Base-by-base conservation (phyloP, 2,797 vertebrate genomes). In the Centroberyx gerrardi region DNA sequence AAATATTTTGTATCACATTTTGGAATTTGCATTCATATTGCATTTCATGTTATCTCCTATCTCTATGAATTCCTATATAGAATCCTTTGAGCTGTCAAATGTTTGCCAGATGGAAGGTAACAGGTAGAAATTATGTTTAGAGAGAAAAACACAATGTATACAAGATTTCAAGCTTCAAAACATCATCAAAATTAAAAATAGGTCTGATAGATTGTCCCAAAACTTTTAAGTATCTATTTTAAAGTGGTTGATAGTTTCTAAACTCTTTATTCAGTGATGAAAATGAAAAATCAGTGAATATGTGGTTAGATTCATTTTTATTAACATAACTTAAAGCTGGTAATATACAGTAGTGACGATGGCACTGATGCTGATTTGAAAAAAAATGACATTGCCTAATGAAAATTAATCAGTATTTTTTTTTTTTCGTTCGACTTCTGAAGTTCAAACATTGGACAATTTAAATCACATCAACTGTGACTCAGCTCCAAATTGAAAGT, bases 381-480 rank as follows among this genome's bases (percentile, higher is more conserved):
- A 74, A 62, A 66, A 33, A 58, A 42, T 40, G 33, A 73, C 49
- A 74, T 44, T 69, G 58, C 40, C 53, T 42, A 49, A 40, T 69
- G 44, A 67, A 84, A 87, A 62, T 48, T 0, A 74, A 49, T 1
- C 4, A 7, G 17, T 18, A 8, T 31, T 38, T 78, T 29, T 8
- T 62, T 17, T 62, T 49, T 72, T 72, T 62, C 51, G 38, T n/a
- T 38, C 2, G 8, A 68, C 60, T 74, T 86, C 83, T 81, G 75
- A 88, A 82, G 74, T 86, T 78, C 68, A 77, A 62, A 76, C 62
- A 66, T 83, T 77, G 63, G 60, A 74, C 81, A 80, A 58, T 76
- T 68, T 59, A 85, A 90, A 85, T 86, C 59, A 72, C 68, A 31
- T 62, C 80, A 76, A 87, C 81, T 88, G 83, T 90, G 89, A 80